Conservation (phyloP, 2,888 invertebrate species). For the Metallyticus violacea region DNA sequence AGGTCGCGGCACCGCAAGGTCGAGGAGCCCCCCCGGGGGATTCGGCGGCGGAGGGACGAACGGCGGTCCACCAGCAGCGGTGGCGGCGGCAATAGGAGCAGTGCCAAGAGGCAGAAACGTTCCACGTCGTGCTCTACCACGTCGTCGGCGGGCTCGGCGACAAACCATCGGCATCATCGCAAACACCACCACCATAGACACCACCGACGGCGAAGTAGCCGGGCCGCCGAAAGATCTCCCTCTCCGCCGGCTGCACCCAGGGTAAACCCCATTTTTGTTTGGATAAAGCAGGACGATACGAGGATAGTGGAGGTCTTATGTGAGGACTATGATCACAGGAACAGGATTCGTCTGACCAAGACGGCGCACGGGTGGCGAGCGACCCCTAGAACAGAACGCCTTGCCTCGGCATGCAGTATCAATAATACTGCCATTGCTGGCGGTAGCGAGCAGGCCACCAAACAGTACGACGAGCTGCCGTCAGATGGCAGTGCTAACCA, state of each 20-base stretch:
- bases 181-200: conserved; percentile 37
- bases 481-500: conserved; percentile 22
- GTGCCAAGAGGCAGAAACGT: conserved; percentile 40
- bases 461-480: conserved; percentile 30
- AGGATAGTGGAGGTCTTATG: conserved; percentile 80
- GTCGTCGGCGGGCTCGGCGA: conserved; percentile 35
- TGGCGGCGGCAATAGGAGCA: conserved; percentile 32
- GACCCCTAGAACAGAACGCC: conserved; percentile 70
- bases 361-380: conserved; percentile 80
- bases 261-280: conserved; percentile 80
- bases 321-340: conserved; percentile 83
- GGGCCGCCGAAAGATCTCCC: conserved; percentile 37
- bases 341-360: conserved; percentile 79
- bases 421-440: conserved; percentile 39
- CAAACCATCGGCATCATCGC: conserved; percentile 38
- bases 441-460: conserved; percentile 28
- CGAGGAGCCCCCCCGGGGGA: conserved; percentile 34
- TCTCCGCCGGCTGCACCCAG: conserved; percentile 55
- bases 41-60: conserved; percentile 34
- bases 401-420: conserved; percentile 49
- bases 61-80: conserved; percentile 46
- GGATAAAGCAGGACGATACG: conserved; percentile 78
- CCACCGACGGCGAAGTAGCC: conserved; percentile 33
- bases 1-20: conserved; percentile 31
- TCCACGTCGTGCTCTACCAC: conserved; percentile 42